A percentile compares a stretch with the other conserved stretches of the same genome.
phyloP scores from a whole-genome alignment of 2,113 vertebrate species.

The Hypocryptadius cinnamomeus region DNA sequence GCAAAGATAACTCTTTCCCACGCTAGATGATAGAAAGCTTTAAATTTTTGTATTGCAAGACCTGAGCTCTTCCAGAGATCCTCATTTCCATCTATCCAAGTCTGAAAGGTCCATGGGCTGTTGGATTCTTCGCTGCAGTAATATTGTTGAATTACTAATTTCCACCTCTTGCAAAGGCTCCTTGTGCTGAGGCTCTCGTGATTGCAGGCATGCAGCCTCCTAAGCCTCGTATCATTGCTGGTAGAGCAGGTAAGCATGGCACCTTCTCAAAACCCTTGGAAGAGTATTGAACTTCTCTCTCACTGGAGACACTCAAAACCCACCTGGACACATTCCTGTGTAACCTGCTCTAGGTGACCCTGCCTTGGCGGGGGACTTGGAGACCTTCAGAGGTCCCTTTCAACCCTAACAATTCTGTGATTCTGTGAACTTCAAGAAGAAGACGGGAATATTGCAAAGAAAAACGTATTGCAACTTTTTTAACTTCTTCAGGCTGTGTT shows the following conservation, averaged over 20 bases:
- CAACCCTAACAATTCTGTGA: not conserved
- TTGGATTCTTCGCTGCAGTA: not conserved
- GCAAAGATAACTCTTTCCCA: not conserved
- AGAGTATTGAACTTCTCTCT: not conserved
- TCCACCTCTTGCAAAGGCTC: not conserved
- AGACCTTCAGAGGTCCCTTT: not conserved
- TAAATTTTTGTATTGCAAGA: not conserved
- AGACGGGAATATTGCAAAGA: not conserved
- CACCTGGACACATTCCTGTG: not conserved
- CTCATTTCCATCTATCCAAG: not conserved
- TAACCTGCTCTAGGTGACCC: not conserved
- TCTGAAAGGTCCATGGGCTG: not conserved
- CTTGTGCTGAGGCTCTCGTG: not conserved
- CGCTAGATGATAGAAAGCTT: fast-evolving
- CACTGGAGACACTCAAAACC: not conserved
- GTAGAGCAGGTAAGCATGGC: not conserved
- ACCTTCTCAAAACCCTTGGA: not conserved
- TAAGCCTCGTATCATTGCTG: fast-evolving
- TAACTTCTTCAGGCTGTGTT: not conserved
- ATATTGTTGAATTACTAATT: not conserved
- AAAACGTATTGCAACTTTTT: not conserved
- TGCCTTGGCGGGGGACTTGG: not conserved
- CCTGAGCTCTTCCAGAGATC: not conserved
- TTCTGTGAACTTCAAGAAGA: not conserved
- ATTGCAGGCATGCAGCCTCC: not conserved